Base-by-base conservation (phyloP, 2,797 vertebrate species). In the Thripadectes ignobilis region DNA sequence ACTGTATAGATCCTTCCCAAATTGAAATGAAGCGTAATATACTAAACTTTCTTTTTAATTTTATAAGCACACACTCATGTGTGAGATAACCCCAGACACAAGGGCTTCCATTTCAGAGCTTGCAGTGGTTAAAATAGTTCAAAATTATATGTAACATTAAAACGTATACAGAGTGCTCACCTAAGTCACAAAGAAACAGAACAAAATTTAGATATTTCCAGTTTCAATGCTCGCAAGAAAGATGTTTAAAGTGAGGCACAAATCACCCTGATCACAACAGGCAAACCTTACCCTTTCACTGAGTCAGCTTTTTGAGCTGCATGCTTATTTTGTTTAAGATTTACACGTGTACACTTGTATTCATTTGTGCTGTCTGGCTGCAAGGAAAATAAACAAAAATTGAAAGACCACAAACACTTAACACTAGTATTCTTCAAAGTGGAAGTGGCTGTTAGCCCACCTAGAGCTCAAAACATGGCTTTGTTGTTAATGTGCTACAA, bases 21-120 rank as follows among this genome's bases (percentile, higher is more conserved):
- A 85, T 12, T 76, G 51, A 81, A 92, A 82, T 61, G 61, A 14
- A 39, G 36, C 32, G 34, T 12, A 46, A 6, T 12, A 24, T 26
- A 59, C 43, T 71, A 73, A 81, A 58, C 6, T 59, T 61, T 58
- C 7, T 59, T 61, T 61, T 46, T 26, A n/a, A 38, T 71, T 54
- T 89, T 26, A 34, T 43, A 54, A 0, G 7, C 1, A 1, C 3
- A 6, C 5, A 1, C 0, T 32, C 9, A 1, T 14, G 12, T 19
- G 18, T 39, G 54, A 63, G 29, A 87, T 58, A 57, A 39, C 7
- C 6, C 29, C 23, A 45, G 51, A 52, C 18, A 39, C n/a, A 74
- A 62, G 17, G 18, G 7, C 43, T 74, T 67, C 43, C n/a, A 62
- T 26, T 85, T n/a, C 43, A 72, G 41, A 66, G 49, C 26, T 51